Evolutionary conservation across 2,797 vertebrate species (phyloP), one percentile per base, ranked within the genome.

Genomic region (Steatocranus sp.): DNA sequence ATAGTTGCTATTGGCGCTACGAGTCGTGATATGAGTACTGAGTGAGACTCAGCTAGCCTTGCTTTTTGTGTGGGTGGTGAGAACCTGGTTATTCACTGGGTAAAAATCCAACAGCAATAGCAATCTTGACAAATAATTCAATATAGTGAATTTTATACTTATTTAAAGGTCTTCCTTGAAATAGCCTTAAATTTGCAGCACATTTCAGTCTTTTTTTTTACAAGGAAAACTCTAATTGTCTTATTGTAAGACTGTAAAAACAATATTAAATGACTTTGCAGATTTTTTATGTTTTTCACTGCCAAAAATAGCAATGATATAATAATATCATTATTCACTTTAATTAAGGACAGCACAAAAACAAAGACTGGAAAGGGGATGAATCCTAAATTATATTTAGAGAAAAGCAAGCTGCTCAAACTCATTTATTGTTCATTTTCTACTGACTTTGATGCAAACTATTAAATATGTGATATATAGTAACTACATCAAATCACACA

Each of bases 21-120:
- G 2, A 77, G 79, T 86, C 89, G 87, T 92, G 89, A 89, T 83
- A 46, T 23, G 92, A 76, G 20, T 92, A 46, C 87, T 81, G 86
- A 92, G 61, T 41, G 54, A 75, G 79, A 25, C 82, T 70, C 3
- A 8, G 63, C 51, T 34, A 20, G 48, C 76, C 38, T 11, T 49
- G 43, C 43, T 73, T 73, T 73, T 32, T 84, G 87, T 90, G 48
- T 78, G 84, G 36, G 27, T 48, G 54, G 27, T 76, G 73, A 82
- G 86, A 89, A 85, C 80, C 80, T 84, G 84, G 34, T 56, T 86
- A 56, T 81, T 78, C 68, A 83, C 11, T 30, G 68, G 43, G 25
- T 48, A 73, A 49, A 73, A 49, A 73, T 73, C 27, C 43, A 73
- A 14, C 17, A 23, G 56, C 80, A 74, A 79, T 41, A 34, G 20